phyloP scores from a whole-genome alignment of 2,888 invertebrate genomes.

The Campoletis raptor region DNA sequence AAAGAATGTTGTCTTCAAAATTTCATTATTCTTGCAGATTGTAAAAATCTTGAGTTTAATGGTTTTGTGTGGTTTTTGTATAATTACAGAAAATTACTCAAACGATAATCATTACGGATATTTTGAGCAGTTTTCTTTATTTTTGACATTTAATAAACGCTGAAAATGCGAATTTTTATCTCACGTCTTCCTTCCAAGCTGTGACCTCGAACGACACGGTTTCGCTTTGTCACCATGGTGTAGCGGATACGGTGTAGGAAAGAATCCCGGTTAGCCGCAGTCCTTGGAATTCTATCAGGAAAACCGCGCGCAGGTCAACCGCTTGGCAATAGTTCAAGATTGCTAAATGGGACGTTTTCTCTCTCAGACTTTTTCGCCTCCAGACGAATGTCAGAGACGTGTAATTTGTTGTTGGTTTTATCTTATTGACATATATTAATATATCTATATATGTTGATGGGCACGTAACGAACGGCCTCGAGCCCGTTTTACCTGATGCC shows the following conservation, averaged over 20 bases:
- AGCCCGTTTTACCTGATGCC: conserved; percentile 61
- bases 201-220: conserved; percentile 27
- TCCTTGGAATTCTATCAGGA: conserved; percentile 61
- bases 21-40: background rate
- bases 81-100: background rate
- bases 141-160: background rate
- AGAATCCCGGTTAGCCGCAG: conserved; percentile 49
- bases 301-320: conserved; percentile 54
- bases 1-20: background rate
- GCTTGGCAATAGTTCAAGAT: conserved; percentile 57
- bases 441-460: conserved; percentile 2
- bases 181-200: conserved; percentile 4
- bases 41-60: background rate
- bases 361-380: conserved; percentile 12
- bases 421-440: conserved; percentile 25
- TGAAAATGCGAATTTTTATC: background rate
- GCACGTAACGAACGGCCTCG: conserved; percentile 51
- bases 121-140: background rate
- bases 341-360: conserved; percentile 8
- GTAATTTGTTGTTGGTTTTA: conserved; percentile 47
- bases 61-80: background rate
- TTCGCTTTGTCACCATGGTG: conserved; percentile 27
- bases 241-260: conserved; percentile 43
- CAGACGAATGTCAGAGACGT: conserved; percentile 32
- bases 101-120: background rate